phyloP scores from a whole-genome alignment of 2,888 invertebrate genomes.

The Spisula solida region DNA sequence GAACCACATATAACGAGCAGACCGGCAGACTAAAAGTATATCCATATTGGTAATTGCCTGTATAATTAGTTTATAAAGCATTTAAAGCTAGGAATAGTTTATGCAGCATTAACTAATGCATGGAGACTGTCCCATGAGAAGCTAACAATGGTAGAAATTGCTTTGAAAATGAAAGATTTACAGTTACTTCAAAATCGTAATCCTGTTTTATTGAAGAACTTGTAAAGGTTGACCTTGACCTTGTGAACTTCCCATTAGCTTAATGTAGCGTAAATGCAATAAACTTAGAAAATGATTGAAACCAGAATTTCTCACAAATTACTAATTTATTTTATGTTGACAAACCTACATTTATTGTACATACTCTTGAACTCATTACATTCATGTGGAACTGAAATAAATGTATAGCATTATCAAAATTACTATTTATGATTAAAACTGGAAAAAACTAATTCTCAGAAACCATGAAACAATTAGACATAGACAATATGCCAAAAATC shows the following conservation, averaged over 20 bases:
- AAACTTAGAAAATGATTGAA: neutral
- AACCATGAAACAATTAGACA: neutral
- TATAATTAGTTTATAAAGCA: neutral
- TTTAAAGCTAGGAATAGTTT: neutral
- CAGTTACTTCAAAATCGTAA: neutral
- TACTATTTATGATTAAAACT: neutral
- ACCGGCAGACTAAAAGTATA: neutral
- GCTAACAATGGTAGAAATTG: too few species aligned
- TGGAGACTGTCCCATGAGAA: too few species aligned
- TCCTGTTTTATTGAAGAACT: neutral
- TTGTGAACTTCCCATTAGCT: neutral
- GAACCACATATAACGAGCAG: neutral
- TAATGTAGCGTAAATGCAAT: neutral
- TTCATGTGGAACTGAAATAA: neutral
- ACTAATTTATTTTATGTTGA: conserved; percentile 6
- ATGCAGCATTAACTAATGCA: neutral
- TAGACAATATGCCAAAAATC: neutral
- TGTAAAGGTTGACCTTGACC: neutral
- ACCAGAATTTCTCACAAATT: neutral
- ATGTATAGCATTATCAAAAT: neutral
- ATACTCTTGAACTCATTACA: neutral
- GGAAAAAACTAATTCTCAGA: neutral
- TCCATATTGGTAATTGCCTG: neutral
- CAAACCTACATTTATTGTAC: neutral
- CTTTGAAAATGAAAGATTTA: neutral